Percentiles rank a stretch among this genome's conserved stretches.
phyloP scores from a whole-genome alignment of 2,888 invertebrate species.

The Lissonota sp. region DNA sequence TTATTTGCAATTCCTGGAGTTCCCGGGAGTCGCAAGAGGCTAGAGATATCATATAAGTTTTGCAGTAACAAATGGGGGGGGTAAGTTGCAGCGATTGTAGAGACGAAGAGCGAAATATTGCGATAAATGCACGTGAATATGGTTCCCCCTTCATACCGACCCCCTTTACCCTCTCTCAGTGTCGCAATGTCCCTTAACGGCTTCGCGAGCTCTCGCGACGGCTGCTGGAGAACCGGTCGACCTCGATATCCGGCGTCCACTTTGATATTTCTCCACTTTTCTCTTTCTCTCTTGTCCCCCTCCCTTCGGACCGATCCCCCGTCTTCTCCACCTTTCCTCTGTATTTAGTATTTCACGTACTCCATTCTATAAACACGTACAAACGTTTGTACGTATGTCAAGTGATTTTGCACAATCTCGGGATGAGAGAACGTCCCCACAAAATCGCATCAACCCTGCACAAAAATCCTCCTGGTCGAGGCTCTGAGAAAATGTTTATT shows the following conservation, averaged over 20 bases:
- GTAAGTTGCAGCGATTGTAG: slow-evolving; percentile 40
- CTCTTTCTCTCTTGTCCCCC: slow-evolving; percentile 30
- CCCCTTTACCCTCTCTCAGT: slow-evolving; percentile 51
- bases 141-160: slow-evolving; percentile 4
- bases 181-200: slow-evolving; percentile 81
- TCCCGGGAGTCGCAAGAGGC: slow-evolving; percentile 52
- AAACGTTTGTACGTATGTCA: too few relatives aligned
- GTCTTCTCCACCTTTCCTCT: slow-evolving; percentile 6
- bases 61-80: slow-evolving; percentile 11
- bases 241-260: slow-evolving; percentile 78
- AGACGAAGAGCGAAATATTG: slow-evolving; percentile 33
- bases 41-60: slow-evolving; percentile 5
- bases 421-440: too few relatives aligned
- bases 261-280: slow-evolving; percentile 66
- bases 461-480: too few relatives aligned
- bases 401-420: too few relatives aligned
- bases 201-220: slow-evolving; percentile 69
- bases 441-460: too few relatives aligned
- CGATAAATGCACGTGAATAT: slow-evolving; percentile 45
- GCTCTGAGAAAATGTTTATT: too few relatives aligned
- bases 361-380: too few relatives aligned
- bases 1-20: slow-evolving; percentile 74
- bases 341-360: not conserved
- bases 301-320: not conserved
- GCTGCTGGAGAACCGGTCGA: slow-evolving; percentile 82